Percentiles rank a stretch among this genome's conserved stretches.
These are phyloP conservation scores for Protonemura montana DNA, from an alignment of 2,888 invertebrate species.

Conservation along the genomic window DNA sequence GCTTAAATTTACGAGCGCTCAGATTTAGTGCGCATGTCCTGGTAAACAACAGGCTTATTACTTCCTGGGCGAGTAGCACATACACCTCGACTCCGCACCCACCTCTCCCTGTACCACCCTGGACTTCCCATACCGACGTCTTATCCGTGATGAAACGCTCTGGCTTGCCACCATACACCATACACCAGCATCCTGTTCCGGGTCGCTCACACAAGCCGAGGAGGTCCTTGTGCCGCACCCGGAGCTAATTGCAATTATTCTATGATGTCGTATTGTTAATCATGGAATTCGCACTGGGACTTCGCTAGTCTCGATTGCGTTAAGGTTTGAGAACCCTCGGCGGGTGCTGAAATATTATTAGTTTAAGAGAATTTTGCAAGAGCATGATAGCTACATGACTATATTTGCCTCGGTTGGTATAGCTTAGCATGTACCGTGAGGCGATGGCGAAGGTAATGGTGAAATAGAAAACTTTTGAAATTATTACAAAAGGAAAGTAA, in stretches of 20 bases:
- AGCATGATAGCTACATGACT: not conserved
- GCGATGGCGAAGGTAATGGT: no score
- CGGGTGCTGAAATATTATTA: not conserved
- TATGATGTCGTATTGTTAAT: conserved; percentile 7
- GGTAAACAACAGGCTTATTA: conserved; percentile 28
- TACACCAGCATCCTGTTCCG: not conserved
- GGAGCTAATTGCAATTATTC: not conserved
- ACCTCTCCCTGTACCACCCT: no score
- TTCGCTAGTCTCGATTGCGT: not conserved
- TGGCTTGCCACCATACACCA: not conserved
- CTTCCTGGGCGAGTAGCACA: not conserved
- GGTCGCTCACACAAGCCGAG: not conserved
- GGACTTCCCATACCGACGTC: not conserved
- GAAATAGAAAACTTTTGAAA: no score
- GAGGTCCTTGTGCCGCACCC: not conserved
- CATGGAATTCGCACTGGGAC: not conserved
- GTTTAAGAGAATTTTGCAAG: not conserved
- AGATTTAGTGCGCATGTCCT: conserved; percentile 9
- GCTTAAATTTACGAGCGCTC: not conserved
- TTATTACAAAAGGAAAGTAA: no score
- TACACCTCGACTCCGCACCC: not conserved
- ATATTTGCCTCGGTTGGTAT: not conserved
- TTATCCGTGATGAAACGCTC: not conserved
- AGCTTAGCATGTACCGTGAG: no score
- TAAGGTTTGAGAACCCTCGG: not conserved